Evolutionary conservation across 2,797 vertebrate genomes (phyloP), one percentile per base, ranked within the genome.

Genomic region (Helarctos malayanus): DNA sequence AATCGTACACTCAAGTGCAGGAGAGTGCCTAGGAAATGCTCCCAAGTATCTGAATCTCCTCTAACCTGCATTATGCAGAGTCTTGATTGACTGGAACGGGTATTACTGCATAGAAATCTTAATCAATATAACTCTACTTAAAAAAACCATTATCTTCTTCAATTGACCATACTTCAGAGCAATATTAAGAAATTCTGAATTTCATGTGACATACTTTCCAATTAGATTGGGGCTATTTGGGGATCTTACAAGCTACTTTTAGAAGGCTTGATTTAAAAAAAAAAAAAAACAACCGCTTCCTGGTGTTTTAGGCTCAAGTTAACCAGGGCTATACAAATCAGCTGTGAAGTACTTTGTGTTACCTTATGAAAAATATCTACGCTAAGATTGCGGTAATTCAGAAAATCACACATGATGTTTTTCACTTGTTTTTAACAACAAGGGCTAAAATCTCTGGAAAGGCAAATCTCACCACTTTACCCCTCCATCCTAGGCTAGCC

Each of bases 291-390:
- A 41, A 38, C 35, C 49, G 71, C 47, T 92, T 92, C 81, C 80
- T 94, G 80, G 71, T 88, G 29, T 69, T 81, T 95, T 71, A 92
- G 47, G 52, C 65, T 95, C 47, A 82, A 97, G 54, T 94, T 95
- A 96, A 57, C 52, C 23, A 96, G 78, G 47, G 47, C 29, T 96
- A 92, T 63, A 85, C 86, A 94, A 97, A 80, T 57, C 38, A 97
- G 57, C 29, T 95, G 32, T 93, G 71, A 96, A 96, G 65, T 89
- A 94, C 87, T 92, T 83, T 94, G 35, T 93, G 52, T 63, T 96
- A 96, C 52, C 92, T 94, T 80, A 90, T 83, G 73, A 96, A 95
- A 97, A 89, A 89, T 88, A 92, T 87, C 86, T 96, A 96, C 95
- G 93, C 27, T 80, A 94, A 95, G 84, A 95, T 19, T 96, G 47